Evolutionary conservation across 2,888 invertebrate species (phyloP).

Genomic region (Xiphydria camelus): DNA sequence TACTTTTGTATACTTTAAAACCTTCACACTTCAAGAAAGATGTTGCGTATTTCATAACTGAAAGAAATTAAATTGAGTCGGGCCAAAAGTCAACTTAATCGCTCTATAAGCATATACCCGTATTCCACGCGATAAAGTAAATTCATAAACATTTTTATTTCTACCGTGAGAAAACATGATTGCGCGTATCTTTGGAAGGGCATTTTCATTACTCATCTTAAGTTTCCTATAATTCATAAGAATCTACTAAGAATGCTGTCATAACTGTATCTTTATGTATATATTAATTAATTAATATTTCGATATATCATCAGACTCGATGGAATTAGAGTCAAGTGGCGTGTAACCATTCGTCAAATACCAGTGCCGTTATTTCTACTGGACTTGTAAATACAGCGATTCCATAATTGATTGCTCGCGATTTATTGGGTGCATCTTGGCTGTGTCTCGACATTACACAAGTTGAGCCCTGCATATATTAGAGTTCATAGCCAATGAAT

Average conservation of each 20-base stretch:
- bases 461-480: no score
- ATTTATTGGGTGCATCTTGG: slow-evolving; percentile 23
- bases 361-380: slow-evolving; percentile 17
- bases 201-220: slow-evolving; percentile 9
- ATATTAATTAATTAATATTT: slow-evolving; percentile 34
- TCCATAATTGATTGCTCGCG: slow-evolving; percentile 27
- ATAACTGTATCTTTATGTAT: slow-evolving; percentile 23
- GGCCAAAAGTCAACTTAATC: no score
- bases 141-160: no score
- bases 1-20: no score
- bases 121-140: no score
- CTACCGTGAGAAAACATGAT: no score
- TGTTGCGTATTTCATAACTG: no score
- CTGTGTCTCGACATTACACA: no score
- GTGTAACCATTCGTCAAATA: slow-evolving; percentile 23
- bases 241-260: neutral
- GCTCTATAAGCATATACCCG: no score
- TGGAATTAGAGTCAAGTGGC: slow-evolving; percentile 30
- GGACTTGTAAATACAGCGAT: slow-evolving; percentile 31
- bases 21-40: no score
- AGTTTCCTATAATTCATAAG: slow-evolving; percentile 4
- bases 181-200: slow-evolving; percentile 3
- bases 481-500: no score
- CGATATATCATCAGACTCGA: slow-evolving; percentile 34
- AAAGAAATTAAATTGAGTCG: no score